Evolutionary conservation across 1,140 invertebrate species (phyloP), one percentile per base, ranked within the genome.

Genomic region (Tetraneura akinire): DNA sequence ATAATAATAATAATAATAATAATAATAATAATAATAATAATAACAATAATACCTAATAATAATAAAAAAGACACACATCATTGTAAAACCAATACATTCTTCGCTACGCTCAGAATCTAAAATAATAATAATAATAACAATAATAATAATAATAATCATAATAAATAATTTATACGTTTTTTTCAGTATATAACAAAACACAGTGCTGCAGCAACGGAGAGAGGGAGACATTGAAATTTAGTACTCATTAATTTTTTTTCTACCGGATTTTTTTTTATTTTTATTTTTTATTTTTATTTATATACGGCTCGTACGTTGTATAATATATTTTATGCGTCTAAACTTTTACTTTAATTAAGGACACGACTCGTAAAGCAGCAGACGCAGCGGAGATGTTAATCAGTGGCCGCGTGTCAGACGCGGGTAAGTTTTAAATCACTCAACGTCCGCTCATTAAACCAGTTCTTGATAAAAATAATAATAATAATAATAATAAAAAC

Each of bases 291-390:
- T 8, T 10, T 42, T 23, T 78, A 18, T 3, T 11, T 26, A 29
- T 57, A 29, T 57, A 23, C 55, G 23, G n/a, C n/a, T n/a, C n/a
- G n/a, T n/a, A n/a, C n/a, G n/a, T n/a, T n/a, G n/a, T n/a, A n/a
- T n/a, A n/a, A 29, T 55, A 51, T 74, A 53, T 74, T 37, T 60
- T 78, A 45, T 78, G 74, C 45, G 51, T 60, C 55, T 78, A 60
- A 78, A 78, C 74, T 78, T 78, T 78, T 78, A 78, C 74, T 78
- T 78, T 78, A 78, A 78, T 78, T 78, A 78, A 78, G 74, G 74
- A 78, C 74, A 78, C 18, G 74, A 60, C 37, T 60, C 51, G 74
- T 78, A 45, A 45, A 78, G 53, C 74, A 78, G 53, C 74, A 78
- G 74, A 78, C n/a, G 74, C 74, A 26, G 74, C 57, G 29, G 55